Evolutionary conservation across 2,113 vertebrate species (phyloP), one percentile per base, ranked within the genome.

Genomic region (Phalacrocorax pelagicus): DNA sequence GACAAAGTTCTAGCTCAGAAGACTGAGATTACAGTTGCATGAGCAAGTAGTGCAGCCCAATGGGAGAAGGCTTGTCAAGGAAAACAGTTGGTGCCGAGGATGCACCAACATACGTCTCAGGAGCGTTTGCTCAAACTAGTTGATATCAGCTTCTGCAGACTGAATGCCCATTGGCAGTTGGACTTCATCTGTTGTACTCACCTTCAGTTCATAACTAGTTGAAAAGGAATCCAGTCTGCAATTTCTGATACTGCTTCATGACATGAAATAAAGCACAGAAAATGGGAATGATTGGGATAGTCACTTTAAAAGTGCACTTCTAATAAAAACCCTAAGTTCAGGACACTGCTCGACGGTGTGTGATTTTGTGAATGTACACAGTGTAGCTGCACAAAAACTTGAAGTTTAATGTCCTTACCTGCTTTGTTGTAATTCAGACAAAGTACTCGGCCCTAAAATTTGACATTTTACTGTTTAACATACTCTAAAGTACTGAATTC

Each of bases 61-160:
- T 0, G 0, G 54, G 23, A 58, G 15, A 66, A 54, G 34, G 23
- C 51, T 22, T 40, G 23, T 6, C 18, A 22, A 26, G 12, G 30
- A 73, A 75, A 59, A 12, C 8, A 29, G 23, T 2, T 22, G 15
- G 21, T 59, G 40, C 14, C 4, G 5, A 47, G 46, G 46, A 57
- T 2, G 0, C 54, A 32, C 27, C 52, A 54, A 7, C 0, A 0
- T 3, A 5, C 2, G 0, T n/a, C 75, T 55, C 71, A 70, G 29
- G 6, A 30, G 47, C 7, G 2, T 44, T 86, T 69, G 15, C 23
- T 42, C 40, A 73, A 44, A 42, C 36, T 20, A 6, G 19, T 2
- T n/a, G 40, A 20, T 26, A 63, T 2, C 70, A 81, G 7, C 15
- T 79, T 44, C 82, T 52, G 47, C 11, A 2, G 32, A 27, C 15